Percentiles rank a stretch among this genome's conserved stretches.
Evolutionary conservation across 1,140 invertebrate species (phyloP).

Genomic region (Drosophila littoralis): DNA sequence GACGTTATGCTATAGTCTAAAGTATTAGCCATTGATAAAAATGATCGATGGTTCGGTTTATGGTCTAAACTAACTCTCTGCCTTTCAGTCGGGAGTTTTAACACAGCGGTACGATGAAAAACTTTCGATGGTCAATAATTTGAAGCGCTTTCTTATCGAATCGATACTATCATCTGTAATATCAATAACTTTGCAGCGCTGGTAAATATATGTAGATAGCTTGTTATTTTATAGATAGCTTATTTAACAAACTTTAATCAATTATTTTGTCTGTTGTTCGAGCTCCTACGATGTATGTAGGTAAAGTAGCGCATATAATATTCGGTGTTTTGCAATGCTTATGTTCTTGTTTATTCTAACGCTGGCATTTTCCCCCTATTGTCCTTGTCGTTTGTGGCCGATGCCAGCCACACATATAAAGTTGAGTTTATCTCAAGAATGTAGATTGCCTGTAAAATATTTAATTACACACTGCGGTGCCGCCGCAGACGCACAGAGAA

Average conservation of each 20-base stretch:
- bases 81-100: too few relatives aligned
- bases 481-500: slow-evolving; percentile 43
- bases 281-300: background rate
- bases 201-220: background rate
- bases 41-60: too few relatives aligned
- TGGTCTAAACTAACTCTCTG: too few relatives aligned
- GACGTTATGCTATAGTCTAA: too few relatives aligned
- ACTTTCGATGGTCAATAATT: too few relatives aligned
- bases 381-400: slow-evolving; percentile 47
- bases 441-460: slow-evolving; percentile 83
- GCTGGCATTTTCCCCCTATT: slow-evolving; percentile 35
- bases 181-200: background rate
- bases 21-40: too few relatives aligned
- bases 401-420: slow-evolving; percentile 51
- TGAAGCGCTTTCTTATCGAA: too few relatives aligned
- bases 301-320: slow-evolving; percentile 46
- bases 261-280: background rate
- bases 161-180: too few relatives aligned
- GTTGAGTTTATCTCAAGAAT: slow-evolving; percentile 82
- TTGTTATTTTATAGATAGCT: background rate
- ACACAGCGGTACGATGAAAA: too few relatives aligned
- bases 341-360: slow-evolving; percentile 48
- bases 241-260: background rate
- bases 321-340: slow-evolving; percentile 41
- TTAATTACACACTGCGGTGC: slow-evolving; percentile 80